Percentiles rank a stretch among this genome's conserved stretches.
Conservation (phyloP, 2,888 invertebrate genomes). For the Aphodius sticticus region DNA sequence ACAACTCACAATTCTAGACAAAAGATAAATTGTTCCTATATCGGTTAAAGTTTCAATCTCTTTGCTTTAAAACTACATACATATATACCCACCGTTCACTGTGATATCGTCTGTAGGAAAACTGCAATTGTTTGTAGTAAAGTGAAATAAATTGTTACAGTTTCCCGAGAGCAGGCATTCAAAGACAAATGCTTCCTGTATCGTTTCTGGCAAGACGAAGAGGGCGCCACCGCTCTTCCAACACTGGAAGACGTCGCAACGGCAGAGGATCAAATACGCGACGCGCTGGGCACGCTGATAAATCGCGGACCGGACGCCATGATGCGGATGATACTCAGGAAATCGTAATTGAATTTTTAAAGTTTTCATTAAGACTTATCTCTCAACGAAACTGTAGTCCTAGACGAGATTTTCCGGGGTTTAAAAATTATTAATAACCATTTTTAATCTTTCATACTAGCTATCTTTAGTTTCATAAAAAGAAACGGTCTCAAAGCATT, state of each 20-base stretch:
- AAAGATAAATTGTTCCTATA: too few relatives aligned
- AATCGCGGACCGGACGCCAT: conserved; percentile 81
- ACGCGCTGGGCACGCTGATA: conserved; percentile 71
- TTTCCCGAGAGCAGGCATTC: conserved; percentile 80
- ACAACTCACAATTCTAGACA: too few relatives aligned
- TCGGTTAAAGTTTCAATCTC: too few relatives aligned
- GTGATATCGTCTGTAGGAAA: too few relatives aligned
- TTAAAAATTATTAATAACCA: too few relatives aligned
- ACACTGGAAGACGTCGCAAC: conserved; percentile 68
- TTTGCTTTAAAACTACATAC: too few relatives aligned
- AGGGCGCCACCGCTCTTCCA: conserved; percentile 65
- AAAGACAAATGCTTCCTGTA: conserved; percentile 85
- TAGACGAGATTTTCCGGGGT: too few relatives aligned
- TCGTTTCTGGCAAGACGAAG: conserved; percentile 80
- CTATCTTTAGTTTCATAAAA: too few relatives aligned
- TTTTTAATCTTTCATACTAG: too few relatives aligned
- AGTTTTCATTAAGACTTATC: conserved; percentile 4
- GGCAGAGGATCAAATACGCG: conserved; percentile 74
- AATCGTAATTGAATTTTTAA: conserved; percentile 69
- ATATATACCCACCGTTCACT: too few relatives aligned
- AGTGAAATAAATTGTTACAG: conserved; percentile 57
- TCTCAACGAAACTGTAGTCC: not conserved
- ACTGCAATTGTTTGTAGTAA: not conserved
- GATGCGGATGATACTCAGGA: conserved; percentile 80
- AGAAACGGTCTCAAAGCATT: not conserved